Base-by-base conservation (phyloP, 1,140 invertebrate genomes). In the Cylas formicarius region DNA sequence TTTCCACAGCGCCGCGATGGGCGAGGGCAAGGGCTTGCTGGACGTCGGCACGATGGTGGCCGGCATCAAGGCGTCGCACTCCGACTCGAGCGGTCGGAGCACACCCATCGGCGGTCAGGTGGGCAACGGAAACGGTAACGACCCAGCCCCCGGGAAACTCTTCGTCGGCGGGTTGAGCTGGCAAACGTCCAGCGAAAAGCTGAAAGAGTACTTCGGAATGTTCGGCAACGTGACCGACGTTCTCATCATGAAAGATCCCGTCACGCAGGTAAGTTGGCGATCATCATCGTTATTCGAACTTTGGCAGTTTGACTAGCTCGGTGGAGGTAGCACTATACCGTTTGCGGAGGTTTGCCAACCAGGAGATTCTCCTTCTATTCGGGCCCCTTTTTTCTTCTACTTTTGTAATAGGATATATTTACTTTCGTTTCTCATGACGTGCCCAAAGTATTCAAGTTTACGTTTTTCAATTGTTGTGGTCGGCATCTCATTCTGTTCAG, bases 201-300 rank as follows among this genome's bases (percentile, higher is more conserved):
- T 93, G 5, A 74, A 84, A 55, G 86, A 90, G 53, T 91, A 93
- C 63, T 93, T 93, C 59, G 82, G 83, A 37, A 89, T 90, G 80
- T 93, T 90, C 57, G 89, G 89, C 36, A 81, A 82, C 3, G 87
- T 92, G 44, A 86, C 86, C n/a, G 88, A 92, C 63, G 88, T 91
- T 29, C 78, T 91, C 33, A 90, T 92, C 57, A 91, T 91, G 87
- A 92, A 91, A 74, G 88, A 92, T 72, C 88, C 88, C 2, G 81
- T 91, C 10, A 91, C 88, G 47, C 87, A 91, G 85, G 89, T 91
- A 72, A 69, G 67, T 24, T 32, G 16, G 6, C 17, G 13, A 16
- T 9, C 27, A 29, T 5, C 31, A 13, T 29, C 21, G 16, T 23
- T 22, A 23, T 35, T 35, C 26, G 6, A 31, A 31, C 18, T 16